Evolutionary conservation across 2,113 vertebrate genomes (phyloP).

Genomic region (Vulpes lagopus): DNA sequence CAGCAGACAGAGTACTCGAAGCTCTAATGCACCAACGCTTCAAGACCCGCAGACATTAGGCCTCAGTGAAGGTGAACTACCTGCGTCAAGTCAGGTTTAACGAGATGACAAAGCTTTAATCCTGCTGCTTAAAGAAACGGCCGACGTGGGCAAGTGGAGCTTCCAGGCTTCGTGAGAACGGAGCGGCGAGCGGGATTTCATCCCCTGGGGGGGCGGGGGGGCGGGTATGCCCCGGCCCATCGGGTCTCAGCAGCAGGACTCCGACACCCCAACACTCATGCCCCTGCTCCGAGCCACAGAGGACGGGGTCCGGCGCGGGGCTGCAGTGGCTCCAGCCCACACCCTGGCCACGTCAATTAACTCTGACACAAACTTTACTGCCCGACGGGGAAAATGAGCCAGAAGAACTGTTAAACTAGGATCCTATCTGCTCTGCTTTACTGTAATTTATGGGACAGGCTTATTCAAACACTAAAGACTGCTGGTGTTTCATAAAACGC

Average conservation of each 20-base stretch:
- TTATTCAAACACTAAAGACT: background rate
- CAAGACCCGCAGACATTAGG: background rate
- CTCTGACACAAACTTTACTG: background rate
- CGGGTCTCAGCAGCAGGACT: background rate
- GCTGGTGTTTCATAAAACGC: background rate
- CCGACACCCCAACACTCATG: background rate
- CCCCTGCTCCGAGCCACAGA: accelerated
- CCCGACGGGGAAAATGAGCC: background rate
- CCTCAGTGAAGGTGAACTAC: background rate
- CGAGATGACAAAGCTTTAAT: background rate
- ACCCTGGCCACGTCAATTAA: background rate
- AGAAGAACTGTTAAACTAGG: background rate
- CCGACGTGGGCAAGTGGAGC: background rate
- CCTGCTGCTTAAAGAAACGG: background rate
- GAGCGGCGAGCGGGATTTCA: background rate
- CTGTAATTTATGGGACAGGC: background rate
- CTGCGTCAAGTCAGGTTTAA: background rate
- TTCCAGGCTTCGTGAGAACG: background rate
- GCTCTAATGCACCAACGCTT: background rate
- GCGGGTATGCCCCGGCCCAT: accelerated
- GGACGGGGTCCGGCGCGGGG: accelerated
- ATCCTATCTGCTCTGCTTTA: background rate
- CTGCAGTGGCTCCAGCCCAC: background rate
- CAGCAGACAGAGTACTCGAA: background rate
- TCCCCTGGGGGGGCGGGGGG: background rate